A percentile compares a stretch with the other conserved stretches of the same genome.
These are phyloP conservation scores for Netelia virgata DNA, from an alignment of 2,888 invertebrate species.

Conservation along the genomic window DNA sequence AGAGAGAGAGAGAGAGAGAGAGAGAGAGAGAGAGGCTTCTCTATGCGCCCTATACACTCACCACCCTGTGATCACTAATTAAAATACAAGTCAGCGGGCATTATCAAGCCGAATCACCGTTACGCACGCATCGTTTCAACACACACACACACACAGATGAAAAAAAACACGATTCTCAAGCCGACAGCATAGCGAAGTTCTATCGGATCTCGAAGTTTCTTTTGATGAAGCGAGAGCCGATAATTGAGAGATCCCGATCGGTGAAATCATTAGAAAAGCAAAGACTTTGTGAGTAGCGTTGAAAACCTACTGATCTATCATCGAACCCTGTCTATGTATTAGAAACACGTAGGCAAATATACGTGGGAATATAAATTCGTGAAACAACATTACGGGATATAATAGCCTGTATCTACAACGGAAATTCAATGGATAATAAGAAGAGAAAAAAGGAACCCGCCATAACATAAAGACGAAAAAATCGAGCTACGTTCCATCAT, in stretches of 20 bases:
- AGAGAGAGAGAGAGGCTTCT: conserved; percentile 49
- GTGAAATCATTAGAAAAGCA: conserved; percentile 38
- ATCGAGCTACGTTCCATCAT: no score
- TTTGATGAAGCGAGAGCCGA: conserved; percentile 33
- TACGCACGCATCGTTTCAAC: conserved; percentile 39
- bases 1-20: conserved; percentile 35
- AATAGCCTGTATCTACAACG: not conserved
- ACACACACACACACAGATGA: not conserved
- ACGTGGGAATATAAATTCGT: not conserved
- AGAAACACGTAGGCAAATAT: no score
- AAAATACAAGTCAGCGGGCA: conserved; percentile 56
- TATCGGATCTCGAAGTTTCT: conserved; percentile 34
- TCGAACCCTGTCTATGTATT: not conserved
- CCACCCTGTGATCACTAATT: conserved; percentile 55
- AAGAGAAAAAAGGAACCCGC: no score
- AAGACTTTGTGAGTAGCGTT: conserved; percentile 18
- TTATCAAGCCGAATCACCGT: conserved; percentile 60
- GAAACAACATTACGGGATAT: not conserved
- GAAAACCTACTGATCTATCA: conserved; percentile 28
- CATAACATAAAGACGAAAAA: no score
- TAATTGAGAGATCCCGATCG: conserved; percentile 35
- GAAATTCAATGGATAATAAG: not conserved
- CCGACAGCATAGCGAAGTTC: not conserved
- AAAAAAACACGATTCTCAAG: not conserved
- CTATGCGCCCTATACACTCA: not conserved